These are phyloP conservation scores for Babylonia areolata DNA, from an alignment of 1,140 invertebrate species.

Conservation along the genomic window DNA sequence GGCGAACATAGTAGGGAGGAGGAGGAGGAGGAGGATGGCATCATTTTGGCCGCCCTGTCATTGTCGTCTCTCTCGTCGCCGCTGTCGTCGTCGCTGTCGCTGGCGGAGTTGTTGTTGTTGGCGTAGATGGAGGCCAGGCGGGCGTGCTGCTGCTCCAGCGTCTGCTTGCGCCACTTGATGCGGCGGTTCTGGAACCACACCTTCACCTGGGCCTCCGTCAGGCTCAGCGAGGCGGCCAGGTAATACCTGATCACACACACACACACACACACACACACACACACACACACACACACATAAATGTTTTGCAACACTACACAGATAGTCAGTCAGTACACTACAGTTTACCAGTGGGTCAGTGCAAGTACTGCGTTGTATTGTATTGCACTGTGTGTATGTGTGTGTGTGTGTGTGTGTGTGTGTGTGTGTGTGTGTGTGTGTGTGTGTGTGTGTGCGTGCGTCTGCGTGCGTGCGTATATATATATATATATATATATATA, in stretches of 20 bases:
- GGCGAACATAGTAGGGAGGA: neutral
- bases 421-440: too few species aligned
- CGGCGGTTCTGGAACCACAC: constrained; percentile 98
- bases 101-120: constrained; percentile 55
- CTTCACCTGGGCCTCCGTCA: constrained; percentile 85
- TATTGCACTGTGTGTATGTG: too few species aligned
- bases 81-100: constrained; percentile 53
- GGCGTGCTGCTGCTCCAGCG: constrained; percentile 93
- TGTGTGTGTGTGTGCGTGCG: too few species aligned
- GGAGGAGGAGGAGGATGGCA: neutral
- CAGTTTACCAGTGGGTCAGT: too few species aligned
- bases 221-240: constrained; percentile 70
- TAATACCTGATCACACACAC: constrained; percentile 67
- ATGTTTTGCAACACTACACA: too few species aligned
- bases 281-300: too few species aligned
- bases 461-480: too few species aligned
- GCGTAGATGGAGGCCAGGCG: constrained; percentile 82
- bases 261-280: too few species aligned
- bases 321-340: too few species aligned
- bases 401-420: too few species aligned
- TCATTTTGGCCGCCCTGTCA: neutral
- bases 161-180: constrained; percentile 97
- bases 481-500: too few species aligned
- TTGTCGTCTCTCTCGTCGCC: constrained; percentile 46
- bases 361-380: too few species aligned